phyloP scores from a whole-genome alignment of 2,797 vertebrate genomes.

The Psittacula derbiana region DNA sequence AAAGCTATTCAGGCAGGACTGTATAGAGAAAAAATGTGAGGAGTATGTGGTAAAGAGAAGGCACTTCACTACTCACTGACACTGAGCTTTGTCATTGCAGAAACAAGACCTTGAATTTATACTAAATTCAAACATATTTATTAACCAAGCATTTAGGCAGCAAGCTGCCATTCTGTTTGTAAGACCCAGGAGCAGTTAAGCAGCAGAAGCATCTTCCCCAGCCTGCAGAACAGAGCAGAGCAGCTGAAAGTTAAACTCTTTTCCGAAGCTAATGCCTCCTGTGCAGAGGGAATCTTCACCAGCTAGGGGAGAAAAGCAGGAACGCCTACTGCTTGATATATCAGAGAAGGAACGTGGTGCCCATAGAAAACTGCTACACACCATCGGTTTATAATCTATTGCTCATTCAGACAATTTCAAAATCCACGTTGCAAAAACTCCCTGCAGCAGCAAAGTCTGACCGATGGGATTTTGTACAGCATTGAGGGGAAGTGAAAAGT shows the following conservation, averaged over 20 bases:
- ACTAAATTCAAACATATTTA: background rate
- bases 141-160: background rate
- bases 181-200: background rate
- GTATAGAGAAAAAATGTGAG: background rate
- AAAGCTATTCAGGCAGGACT: background rate
- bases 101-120: background rate
- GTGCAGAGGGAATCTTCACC: background rate
- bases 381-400: background rate
- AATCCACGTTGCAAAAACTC: background rate
- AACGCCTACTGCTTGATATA: background rate
- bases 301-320: background rate
- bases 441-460: background rate
- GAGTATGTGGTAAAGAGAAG: background rate
- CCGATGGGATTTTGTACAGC: background rate
- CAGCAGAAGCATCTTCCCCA: background rate
- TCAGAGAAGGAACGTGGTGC: rapidly evolving
- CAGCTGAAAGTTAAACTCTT: background rate
- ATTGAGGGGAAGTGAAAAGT: background rate
- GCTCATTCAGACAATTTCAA: background rate
- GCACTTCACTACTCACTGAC: background rate
- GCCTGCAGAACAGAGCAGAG: background rate
- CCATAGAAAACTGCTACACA: background rate
- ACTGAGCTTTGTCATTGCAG: background rate
- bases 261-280: background rate
- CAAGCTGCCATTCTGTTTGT: background rate